phyloP scores from a whole-genome alignment of 2,888 invertebrate genomes.

The Tryphoninae sp. region DNA sequence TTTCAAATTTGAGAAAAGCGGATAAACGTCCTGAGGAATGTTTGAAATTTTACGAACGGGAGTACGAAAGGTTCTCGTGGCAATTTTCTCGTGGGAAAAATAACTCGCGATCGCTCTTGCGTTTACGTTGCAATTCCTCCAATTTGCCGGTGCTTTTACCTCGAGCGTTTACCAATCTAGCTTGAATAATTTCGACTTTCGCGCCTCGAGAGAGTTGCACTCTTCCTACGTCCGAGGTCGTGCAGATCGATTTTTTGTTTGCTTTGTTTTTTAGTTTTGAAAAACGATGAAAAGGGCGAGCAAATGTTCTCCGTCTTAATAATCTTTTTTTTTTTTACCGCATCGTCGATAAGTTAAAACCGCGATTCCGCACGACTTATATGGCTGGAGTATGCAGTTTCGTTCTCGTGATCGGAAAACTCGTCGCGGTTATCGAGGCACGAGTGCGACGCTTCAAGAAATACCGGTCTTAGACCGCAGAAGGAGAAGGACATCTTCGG shows the following conservation, averaged over 20 bases:
- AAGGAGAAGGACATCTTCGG: slow-evolving; percentile 16
- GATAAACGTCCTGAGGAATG: not conserved
- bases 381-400: not conserved
- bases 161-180: slow-evolving; percentile 40
- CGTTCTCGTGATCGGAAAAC: slow-evolving; percentile 6
- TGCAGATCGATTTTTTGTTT: not conserved
- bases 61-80: slow-evolving; percentile 24
- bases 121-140: slow-evolving; percentile 35
- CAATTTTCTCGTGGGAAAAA: slow-evolving; percentile 50
- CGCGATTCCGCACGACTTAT: not conserved
- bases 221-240: not conserved
- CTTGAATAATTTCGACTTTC: slow-evolving; percentile 28
- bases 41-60: slow-evolving; percentile 12
- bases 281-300: not conserved
- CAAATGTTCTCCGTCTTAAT: not conserved
- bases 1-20: too few relatives aligned
- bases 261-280: not conserved
- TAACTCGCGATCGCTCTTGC: slow-evolving; percentile 53
- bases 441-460: slow-evolving; percentile 22
- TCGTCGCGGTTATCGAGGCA: slow-evolving; percentile 6
- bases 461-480: slow-evolving; percentile 42
- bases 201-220: slow-evolving; percentile 2
- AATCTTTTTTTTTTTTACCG: not conserved
- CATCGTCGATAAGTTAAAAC: not conserved
- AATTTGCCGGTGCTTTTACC: slow-evolving; percentile 36